Conservation (phyloP, 2,113 vertebrate genomes). For the Suricata suricatta region DNA sequence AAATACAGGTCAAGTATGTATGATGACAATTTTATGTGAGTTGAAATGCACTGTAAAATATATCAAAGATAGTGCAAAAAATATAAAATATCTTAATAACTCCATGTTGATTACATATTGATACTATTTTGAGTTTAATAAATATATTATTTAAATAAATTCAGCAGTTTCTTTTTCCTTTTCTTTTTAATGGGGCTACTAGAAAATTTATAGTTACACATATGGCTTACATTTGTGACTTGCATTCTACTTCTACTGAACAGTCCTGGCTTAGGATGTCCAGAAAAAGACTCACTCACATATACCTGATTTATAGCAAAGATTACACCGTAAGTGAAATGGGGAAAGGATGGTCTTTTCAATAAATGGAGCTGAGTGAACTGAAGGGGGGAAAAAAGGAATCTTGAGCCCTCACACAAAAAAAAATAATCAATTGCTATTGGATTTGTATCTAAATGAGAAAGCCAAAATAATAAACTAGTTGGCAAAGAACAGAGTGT, state of each 20-base stretch:
- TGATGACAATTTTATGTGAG: not conserved
- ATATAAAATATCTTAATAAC: not conserved
- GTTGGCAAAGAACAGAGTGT: not conserved
- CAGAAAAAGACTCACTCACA: not conserved
- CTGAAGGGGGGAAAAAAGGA: not conserved
- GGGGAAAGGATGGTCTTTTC: not conserved
- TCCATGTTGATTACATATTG: not conserved
- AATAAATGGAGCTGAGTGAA: not conserved
- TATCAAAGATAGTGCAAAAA: constrained; percentile 3
- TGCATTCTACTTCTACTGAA: not conserved
- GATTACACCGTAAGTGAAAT: not conserved
- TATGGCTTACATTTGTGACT: not conserved
- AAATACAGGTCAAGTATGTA: not conserved
- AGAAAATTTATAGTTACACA: not conserved
- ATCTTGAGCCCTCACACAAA: not conserved
- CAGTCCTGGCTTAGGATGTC: not conserved
- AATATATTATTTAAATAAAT: not conserved
- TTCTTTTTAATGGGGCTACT: not conserved
- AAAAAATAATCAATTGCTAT: constrained; percentile 15
- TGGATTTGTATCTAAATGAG: not conserved
- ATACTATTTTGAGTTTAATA: not conserved
- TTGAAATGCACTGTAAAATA: not conserved
- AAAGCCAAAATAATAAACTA: constrained; percentile 4
- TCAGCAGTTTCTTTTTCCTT: not conserved
- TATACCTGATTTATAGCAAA: not conserved